phyloP scores from a whole-genome alignment of 2,888 invertebrate species.

The Xestia sexstrigata region DNA sequence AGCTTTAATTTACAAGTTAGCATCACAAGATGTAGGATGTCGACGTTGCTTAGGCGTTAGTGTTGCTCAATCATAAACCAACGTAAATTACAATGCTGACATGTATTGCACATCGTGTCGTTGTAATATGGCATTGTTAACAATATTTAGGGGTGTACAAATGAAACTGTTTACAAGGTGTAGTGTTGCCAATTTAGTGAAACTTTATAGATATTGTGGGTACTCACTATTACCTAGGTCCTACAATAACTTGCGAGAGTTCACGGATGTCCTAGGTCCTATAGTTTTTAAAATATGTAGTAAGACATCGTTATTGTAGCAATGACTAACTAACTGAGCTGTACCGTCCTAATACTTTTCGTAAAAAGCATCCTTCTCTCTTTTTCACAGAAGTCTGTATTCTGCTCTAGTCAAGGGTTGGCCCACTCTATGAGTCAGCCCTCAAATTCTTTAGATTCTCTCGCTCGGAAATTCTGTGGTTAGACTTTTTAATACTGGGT shows the following conservation, averaged over 20 bases:
- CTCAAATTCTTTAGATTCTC: neutral
- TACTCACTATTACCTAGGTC: too few species aligned
- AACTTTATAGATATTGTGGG: neutral
- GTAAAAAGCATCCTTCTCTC: neutral
- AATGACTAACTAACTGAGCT: neutral
- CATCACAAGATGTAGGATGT: slow-evolving; percentile 45
- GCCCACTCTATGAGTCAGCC: neutral
- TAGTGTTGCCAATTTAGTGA: neutral
- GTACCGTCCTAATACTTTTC: neutral
- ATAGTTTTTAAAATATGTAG: too few species aligned
- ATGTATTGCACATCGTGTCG: slow-evolving; percentile 49
- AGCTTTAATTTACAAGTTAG: slow-evolving; percentile 39
- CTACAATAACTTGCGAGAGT: too few species aligned
- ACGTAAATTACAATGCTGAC: slow-evolving; percentile 57
- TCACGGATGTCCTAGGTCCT: too few species aligned
- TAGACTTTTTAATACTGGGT: neutral
- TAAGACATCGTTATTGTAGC: neutral
- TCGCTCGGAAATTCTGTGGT: neutral
- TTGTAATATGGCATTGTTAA: slow-evolving; percentile 42
- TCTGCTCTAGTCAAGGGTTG: neutral
- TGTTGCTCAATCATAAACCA: slow-evolving; percentile 54
- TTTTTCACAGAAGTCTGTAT: neutral
- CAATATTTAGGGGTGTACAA: slow-evolving; percentile 5
- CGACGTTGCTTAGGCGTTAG: slow-evolving; percentile 38
- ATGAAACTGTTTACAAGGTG: neutral